Percentiles rank a stretch among this genome's conserved stretches.
These are phyloP conservation scores for Coilia nasus DNA, from an alignment of 2,797 vertebrate species.

Conservation along the genomic window DNA sequence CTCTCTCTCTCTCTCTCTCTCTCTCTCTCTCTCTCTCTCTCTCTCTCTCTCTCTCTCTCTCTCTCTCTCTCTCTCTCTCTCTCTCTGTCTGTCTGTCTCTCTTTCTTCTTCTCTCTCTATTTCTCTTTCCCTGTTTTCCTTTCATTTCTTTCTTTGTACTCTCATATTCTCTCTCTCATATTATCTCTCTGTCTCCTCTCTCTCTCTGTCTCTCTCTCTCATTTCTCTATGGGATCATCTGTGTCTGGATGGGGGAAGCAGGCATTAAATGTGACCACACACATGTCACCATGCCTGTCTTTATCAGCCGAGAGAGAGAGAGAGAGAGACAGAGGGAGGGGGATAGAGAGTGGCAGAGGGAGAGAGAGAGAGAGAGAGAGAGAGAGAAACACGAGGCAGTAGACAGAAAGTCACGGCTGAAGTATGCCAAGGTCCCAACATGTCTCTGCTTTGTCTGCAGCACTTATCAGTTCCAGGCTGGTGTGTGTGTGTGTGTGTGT, in stretches of 20 bases:
- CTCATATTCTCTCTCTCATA: neutral
- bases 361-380: no score
- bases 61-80: neutral
- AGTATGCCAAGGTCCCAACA: constrained; percentile 24
- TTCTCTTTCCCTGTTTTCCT: neutral
- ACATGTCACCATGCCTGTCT: neutral
- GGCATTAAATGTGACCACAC: neutral
- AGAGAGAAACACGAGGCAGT: constrained; percentile 13
- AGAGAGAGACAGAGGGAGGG: no score
- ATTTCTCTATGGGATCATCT: neutral
- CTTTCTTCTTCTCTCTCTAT: neutral
- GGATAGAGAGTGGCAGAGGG: neutral
- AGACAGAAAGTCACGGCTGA: constrained; percentile 20
- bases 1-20: neutral
- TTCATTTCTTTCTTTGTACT: neutral
- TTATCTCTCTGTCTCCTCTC: no score
- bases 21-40: neutral
- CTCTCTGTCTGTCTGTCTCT: constrained; percentile 9
- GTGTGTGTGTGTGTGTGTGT: no score
- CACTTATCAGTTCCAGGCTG: constrained; percentile 1
- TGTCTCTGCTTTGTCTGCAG: constrained; percentile 33
- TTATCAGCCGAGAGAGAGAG: neutral
- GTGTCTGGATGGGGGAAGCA: neutral
- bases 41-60: neutral
- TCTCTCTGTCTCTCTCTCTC: neutral